Conservation (phyloP, 2,113 vertebrate genomes). For the Lepus europaeus region DNA sequence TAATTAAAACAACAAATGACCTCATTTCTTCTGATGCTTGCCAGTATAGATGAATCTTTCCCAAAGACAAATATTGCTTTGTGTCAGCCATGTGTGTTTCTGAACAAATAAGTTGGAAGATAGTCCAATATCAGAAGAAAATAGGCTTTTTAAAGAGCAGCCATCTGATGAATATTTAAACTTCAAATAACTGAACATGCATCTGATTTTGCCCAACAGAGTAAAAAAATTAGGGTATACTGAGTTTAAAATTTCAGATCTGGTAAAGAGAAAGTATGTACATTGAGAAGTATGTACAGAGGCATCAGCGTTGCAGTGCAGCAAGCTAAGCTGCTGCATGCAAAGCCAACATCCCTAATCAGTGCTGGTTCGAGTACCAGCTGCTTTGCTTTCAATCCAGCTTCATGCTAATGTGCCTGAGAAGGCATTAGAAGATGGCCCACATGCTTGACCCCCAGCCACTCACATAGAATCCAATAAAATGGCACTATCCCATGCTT, state of each 20-base stretch:
- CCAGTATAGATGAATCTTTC: constrained; percentile 25
- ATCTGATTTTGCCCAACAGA: neutral
- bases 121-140: neutral
- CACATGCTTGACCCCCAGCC: no score
- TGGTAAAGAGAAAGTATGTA: neutral
- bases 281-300: neutral
- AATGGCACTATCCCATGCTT: neutral
- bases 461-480: no score
- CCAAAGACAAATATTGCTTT: neutral
- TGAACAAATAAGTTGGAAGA: neutral
- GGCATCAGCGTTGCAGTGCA: no score
- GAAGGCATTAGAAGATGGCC: no score
- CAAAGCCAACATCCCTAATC: no score
- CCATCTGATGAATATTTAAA: neutral
- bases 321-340: no score
- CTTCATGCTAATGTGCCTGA: no score
- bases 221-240: neutral
- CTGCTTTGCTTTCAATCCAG: no score
- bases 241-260: neutral
- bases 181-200: neutral
- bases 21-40: neutral
- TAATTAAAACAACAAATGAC: neutral
- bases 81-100: neutral
- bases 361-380: no score
- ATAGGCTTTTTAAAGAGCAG: neutral